phyloP scores from a whole-genome alignment of 2,888 invertebrate species.

The Caprella mutica region DNA sequence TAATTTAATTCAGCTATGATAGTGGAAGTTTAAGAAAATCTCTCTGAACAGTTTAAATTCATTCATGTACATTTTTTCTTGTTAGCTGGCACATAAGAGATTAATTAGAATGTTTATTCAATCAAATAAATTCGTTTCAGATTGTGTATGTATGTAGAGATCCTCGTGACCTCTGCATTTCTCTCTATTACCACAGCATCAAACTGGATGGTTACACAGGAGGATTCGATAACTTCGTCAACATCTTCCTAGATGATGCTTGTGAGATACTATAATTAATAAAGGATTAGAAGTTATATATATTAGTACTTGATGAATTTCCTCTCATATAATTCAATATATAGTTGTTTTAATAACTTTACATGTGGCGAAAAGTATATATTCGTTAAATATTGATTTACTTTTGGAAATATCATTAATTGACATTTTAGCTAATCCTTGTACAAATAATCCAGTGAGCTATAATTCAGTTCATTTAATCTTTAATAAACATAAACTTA shows the following conservation, averaged over 20 bases:
- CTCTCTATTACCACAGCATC: slow-evolving; percentile 23
- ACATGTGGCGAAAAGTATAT: no score
- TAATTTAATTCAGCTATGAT: no score
- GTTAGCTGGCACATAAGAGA: background rate
- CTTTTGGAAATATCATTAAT: no score
- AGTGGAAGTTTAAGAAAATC: no score
- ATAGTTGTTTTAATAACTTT: background rate
- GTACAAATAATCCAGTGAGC: no score
- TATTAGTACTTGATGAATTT: no score
- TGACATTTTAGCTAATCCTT: no score
- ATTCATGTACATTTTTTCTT: no score
- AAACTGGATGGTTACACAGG: slow-evolving; percentile 22
- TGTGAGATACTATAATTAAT: slow-evolving; percentile 10
- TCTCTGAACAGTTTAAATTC: no score
- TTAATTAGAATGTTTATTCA: background rate
- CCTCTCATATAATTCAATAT: background rate
- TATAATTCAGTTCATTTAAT: no score
- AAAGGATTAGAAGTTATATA: background rate
- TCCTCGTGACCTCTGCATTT: slow-evolving; percentile 27
- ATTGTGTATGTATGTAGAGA: slow-evolving; percentile 29
- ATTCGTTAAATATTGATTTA: no score
- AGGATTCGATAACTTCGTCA: slow-evolving; percentile 16
- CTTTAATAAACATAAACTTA: no score
- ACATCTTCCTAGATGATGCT: slow-evolving; percentile 21
- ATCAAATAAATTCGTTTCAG: slow-evolving; percentile 10